These are phyloP conservation scores for Fregetta grallaria DNA, from an alignment of 2,113 vertebrate genomes.

Conservation along the genomic window DNA sequence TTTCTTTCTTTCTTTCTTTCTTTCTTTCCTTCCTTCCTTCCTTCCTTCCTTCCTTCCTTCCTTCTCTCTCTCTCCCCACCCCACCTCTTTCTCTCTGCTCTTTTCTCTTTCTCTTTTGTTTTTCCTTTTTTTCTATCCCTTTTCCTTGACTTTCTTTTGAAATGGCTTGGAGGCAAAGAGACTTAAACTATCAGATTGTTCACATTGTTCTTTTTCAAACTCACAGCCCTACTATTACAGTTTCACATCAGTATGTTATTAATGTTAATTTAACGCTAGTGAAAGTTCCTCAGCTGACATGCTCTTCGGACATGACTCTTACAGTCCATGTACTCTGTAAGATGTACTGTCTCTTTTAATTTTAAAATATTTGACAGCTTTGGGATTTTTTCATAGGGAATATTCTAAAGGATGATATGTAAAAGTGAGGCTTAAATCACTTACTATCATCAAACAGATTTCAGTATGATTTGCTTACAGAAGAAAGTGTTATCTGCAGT, in stretches of 20 bases:
- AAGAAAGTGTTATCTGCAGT: neutral
- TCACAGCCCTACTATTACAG: neutral
- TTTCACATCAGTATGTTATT: neutral
- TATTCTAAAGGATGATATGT: neutral
- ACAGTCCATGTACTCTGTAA: neutral
- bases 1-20: no score
- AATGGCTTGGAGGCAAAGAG: neutral
- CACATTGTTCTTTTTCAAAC: neutral
- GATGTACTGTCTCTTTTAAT: neutral
- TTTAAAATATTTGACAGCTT: neutral
- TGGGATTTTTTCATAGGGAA: neutral
- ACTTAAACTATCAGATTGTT: neutral
- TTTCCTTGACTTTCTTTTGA: neutral
- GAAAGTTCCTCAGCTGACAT: neutral
- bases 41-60: no score
- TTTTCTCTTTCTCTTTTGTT: neutral
- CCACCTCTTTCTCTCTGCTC: rapidly evolving
- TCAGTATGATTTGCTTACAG: neutral
- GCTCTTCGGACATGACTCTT: neutral
- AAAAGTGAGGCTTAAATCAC: neutral
- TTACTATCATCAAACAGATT: neutral
- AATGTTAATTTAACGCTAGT: neutral
- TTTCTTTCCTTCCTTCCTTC: no score
- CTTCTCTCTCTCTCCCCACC: no score
- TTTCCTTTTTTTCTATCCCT: neutral